Conservation (phyloP, 1,140 invertebrate genomes). For the Yoshiicerus persimilis region DNA sequence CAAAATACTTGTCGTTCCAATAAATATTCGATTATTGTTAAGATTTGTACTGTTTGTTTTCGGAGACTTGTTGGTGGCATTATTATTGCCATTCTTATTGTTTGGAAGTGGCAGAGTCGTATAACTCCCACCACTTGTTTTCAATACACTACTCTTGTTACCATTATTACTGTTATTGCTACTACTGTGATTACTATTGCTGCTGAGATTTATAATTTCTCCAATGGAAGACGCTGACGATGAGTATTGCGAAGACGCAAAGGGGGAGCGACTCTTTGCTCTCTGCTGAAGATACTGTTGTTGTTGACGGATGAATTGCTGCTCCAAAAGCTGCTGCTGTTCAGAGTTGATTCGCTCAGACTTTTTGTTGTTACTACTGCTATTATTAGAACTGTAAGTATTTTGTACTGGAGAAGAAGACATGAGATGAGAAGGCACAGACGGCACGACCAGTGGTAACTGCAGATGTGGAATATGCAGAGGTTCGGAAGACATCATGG, state of each 20-base stretch:
- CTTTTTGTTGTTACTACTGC: slow-evolving; percentile 29
- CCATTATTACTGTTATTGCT: slow-evolving; percentile 24
- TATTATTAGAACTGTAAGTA: slow-evolving; percentile 31
- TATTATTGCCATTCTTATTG: neutral
- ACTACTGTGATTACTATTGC: slow-evolving; percentile 35
- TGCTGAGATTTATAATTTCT: slow-evolving; percentile 40
- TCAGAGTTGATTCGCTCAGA: slow-evolving; percentile 27
- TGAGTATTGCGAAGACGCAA: slow-evolving; percentile 41
- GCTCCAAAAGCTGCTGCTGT: slow-evolving; percentile 24
- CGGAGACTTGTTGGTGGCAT: slow-evolving; percentile 10
- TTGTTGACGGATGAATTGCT: slow-evolving; percentile 20
- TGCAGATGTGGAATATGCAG: slow-evolving; percentile 45
- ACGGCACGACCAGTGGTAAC: slow-evolving; percentile 35
- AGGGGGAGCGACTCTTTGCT: slow-evolving; percentile 45
- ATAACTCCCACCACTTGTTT: neutral
- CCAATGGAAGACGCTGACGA: slow-evolving; percentile 35
- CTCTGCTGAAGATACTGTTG: slow-evolving; percentile 35
- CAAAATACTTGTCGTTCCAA: slow-evolving; percentile 48
- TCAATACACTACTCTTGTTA: slow-evolving; percentile 21
- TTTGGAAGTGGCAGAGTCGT: neutral
- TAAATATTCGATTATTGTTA: slow-evolving; percentile 28
- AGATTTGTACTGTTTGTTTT: slow-evolving; percentile 39
- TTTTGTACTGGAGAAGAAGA: slow-evolving; percentile 47
- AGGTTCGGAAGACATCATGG: slow-evolving; percentile 26
- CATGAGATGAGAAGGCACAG: slow-evolving; percentile 44